Conservation (phyloP, 53 echinoderm and acorn worm genomes). For the Echinometra lucunter region DNA sequence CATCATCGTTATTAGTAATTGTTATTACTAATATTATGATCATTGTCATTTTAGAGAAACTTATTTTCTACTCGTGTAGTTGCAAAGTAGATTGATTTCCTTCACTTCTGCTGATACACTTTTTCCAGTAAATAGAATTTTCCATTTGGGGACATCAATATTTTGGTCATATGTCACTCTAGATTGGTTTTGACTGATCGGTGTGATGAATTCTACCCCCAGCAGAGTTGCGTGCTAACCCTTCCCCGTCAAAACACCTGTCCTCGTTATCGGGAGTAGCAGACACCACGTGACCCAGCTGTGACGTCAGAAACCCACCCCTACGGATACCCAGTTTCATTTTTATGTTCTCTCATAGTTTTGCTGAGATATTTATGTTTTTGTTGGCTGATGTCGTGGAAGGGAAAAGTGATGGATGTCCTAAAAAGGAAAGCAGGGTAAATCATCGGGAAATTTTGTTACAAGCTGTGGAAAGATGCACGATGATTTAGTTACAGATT, state of each 20-base stretch:
- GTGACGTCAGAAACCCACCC: constrained; percentile 46
- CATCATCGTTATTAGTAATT: too few species aligned
- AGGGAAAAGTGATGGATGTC: neutral
- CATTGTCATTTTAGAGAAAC: too few species aligned
- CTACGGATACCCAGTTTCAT: constrained; percentile 38
- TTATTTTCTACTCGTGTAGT: too few species aligned
- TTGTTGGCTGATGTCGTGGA: constrained; percentile 11
- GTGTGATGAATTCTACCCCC: constrained; percentile 1
- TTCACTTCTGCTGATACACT: too few species aligned
- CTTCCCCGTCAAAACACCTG: constrained; percentile 66
- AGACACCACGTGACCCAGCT: constrained; percentile 48
- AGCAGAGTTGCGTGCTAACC: constrained; percentile 43
- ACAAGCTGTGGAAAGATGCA: constrained; percentile 36
- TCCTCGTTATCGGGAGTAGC: constrained; percentile 29
- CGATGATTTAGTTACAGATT: constrained; percentile 38
- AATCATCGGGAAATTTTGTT: constrained; percentile 34
- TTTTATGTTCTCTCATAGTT: neutral
- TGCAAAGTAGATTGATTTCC: too few species aligned
- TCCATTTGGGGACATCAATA: too few species aligned
- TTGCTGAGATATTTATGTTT: neutral
- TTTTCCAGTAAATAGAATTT: too few species aligned
- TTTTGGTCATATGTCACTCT: neutral
- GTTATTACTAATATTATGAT: too few species aligned
- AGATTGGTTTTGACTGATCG: constrained; percentile 16
- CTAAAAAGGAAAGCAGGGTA: neutral